Evolutionary conservation across 2,888 invertebrate species (phyloP).

Genomic region (Amphimallon solstitiale): DNA sequence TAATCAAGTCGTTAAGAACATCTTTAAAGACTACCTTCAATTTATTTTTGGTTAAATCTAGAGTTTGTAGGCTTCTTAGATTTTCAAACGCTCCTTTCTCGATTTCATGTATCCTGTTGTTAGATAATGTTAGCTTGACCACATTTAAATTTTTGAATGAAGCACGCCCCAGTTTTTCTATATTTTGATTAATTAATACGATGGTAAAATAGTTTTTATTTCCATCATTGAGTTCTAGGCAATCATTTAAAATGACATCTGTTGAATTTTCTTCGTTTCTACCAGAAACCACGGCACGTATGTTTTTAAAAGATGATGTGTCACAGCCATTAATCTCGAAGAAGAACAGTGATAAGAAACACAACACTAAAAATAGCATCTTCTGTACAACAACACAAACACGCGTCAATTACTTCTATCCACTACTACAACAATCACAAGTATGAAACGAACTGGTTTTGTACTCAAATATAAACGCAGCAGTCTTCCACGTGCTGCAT

Average conservation of each 20-base stretch:
- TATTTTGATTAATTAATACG: slow-evolving; percentile 17
- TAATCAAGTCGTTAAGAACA: slow-evolving; percentile 33
- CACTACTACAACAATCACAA: too few species aligned
- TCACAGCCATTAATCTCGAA: not conserved
- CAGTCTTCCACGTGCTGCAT: too few species aligned
- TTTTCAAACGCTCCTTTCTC: slow-evolving; percentile 20
- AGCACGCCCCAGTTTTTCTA: slow-evolving; percentile 3
- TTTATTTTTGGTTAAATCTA: slow-evolving; percentile 34
- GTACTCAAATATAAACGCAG: too few species aligned
- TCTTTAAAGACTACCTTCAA: slow-evolving; percentile 25
- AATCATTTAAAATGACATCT: slow-evolving; percentile 14
- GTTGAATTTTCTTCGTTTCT: not conserved
- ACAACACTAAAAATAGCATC: too few species aligned
- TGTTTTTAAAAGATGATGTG: slow-evolving; percentile 12
- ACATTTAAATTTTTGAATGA: slow-evolving; percentile 14
- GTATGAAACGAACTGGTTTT: too few species aligned
- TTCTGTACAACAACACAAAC: too few species aligned
- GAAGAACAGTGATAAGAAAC: too few species aligned
- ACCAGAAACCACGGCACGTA: not conserved
- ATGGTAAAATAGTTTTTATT: not conserved
- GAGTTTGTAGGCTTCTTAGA: not conserved
- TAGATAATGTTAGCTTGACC: not conserved
- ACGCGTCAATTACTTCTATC: too few species aligned
- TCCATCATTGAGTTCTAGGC: not conserved
- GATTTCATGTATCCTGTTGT: slow-evolving; percentile 33